Conservation (phyloP, 2,797 vertebrate genomes). For the Labroides dimidiatus region DNA sequence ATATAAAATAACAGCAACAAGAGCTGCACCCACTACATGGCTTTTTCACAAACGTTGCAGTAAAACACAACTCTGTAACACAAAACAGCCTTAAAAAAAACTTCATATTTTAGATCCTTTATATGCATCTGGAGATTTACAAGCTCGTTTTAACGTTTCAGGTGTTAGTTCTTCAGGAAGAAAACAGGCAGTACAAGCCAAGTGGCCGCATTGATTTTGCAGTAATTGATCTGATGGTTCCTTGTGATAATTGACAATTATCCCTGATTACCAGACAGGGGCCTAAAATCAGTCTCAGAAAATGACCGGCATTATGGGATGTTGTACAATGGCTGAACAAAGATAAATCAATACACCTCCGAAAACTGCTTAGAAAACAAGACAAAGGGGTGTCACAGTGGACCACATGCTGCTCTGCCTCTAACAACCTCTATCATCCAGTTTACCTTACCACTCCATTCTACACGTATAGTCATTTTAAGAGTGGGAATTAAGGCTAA, state of each 20-base stretch:
- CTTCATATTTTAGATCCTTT: conserved; percentile 43
- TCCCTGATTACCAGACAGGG: conserved; percentile 88
- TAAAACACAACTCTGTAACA: conserved; percentile 59
- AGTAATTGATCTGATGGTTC: conserved; percentile 89
- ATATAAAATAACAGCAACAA: conserved; percentile 74
- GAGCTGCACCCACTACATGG: conserved; percentile 69
- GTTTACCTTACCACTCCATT: background rate
- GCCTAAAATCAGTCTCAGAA: conserved; percentile 86
- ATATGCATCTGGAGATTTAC: conserved; percentile 62
- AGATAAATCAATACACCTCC: conserved; percentile 82
- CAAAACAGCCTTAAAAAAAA: conserved; percentile 53
- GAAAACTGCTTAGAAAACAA: conserved; percentile 79
- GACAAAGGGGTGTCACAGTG: conserved; percentile 69
- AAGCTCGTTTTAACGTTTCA: conserved; percentile 50
- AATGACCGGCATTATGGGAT: conserved; percentile 86
- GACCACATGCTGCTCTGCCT: conserved; percentile 55
- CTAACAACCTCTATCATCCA: conserved; percentile 42
- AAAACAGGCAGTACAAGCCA: conserved; percentile 69
- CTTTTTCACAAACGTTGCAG: conserved; percentile 63
- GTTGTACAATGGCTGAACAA: conserved; percentile 85
- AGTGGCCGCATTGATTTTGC: conserved; percentile 84
- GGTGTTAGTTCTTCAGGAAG: conserved; percentile 62
- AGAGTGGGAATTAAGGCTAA: conserved; percentile 35
- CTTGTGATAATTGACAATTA: conserved; percentile 92
- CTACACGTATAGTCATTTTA: conserved; percentile 25